Evolutionary conservation across 53 echinoderm and acorn worm species (phyloP).

Genomic region (Echinarachnius parma): DNA sequence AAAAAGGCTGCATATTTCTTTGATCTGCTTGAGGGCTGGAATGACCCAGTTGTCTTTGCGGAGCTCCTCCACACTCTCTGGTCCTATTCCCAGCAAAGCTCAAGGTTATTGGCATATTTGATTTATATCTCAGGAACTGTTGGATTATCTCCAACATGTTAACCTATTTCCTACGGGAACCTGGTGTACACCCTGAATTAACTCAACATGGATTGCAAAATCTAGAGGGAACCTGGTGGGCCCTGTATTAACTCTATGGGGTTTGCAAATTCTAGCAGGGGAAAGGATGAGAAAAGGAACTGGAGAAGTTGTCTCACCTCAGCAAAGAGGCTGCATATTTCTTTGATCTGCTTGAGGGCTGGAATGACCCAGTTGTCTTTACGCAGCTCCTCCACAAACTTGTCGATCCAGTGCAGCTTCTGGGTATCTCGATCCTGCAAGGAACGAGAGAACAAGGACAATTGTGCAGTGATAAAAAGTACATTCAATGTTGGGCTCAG

Average conservation of each 20-base stretch:
- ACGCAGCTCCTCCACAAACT: constrained; percentile 93
- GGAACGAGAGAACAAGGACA: not conserved
- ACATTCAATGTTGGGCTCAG: not conserved
- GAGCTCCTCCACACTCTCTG: constrained; percentile 90
- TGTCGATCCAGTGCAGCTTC: constrained; percentile 97
- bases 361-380: constrained; percentile 98
- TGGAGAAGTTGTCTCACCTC: constrained; percentile 56
- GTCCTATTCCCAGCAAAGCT: too few relatives aligned
- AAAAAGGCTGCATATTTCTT: constrained; percentile 96
- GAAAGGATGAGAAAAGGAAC: not conserved
- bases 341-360: constrained; percentile 90
- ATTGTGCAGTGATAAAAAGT: not conserved
- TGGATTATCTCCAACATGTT: too few relatives aligned
- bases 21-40: constrained; percentile 93
- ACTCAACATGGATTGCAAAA: too few relatives aligned
- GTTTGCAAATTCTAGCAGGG: too few relatives aligned
- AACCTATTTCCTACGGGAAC: too few relatives aligned
- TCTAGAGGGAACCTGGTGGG: too few relatives aligned
- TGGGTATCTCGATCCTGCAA: constrained; percentile 94
- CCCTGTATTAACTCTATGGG: too few relatives aligned
- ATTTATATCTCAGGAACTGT: too few relatives aligned
- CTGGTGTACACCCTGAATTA: too few relatives aligned
- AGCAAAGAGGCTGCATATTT: constrained; percentile 96
- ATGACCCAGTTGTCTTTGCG: constrained; percentile 97
- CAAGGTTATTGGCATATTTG: too few relatives aligned